phyloP scores from a whole-genome alignment of 2,797 vertebrate genomes.

The Sternarchorhynchus goeldii region DNA sequence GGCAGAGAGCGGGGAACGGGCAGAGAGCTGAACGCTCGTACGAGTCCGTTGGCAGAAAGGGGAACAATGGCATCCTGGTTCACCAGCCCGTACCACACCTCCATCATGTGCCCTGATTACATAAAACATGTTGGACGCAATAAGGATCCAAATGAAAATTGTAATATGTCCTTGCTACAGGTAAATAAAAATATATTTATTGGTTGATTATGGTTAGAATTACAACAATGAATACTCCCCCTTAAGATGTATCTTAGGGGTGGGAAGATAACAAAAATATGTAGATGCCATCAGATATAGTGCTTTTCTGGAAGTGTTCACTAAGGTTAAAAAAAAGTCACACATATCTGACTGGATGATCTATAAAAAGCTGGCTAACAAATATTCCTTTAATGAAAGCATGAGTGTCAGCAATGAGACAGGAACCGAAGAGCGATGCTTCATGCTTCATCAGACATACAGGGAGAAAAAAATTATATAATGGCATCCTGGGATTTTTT shows the following conservation, averaged over 20 bases:
- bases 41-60: background rate
- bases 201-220: background rate
- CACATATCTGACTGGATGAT: slow-evolving; percentile 23
- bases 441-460: too few species aligned
- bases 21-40: slow-evolving; percentile 6
- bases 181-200: too few species aligned
- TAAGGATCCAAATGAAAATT: too few species aligned
- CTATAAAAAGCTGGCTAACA: slow-evolving; percentile 1
- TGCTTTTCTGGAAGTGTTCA: slow-evolving; percentile 41
- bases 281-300: slow-evolving; percentile 46
- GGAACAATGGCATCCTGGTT: background rate
- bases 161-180: too few species aligned
- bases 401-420: slow-evolving; percentile 5
- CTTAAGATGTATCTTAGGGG: background rate
- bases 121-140: background rate
- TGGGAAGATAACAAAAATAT: slow-evolving; percentile 24
- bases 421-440: background rate
- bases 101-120: background rate
- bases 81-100: background rate
- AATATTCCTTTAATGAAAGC: slow-evolving; percentile 7
- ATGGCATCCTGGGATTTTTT: background rate
- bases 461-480: too few species aligned
- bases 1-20: background rate
- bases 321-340: slow-evolving; percentile 42
- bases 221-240: background rate